A percentile compares a stretch with the other conserved stretches of the same genome.
Evolutionary conservation across 2,888 invertebrate genomes (phyloP).

Genomic region (Acleris literana): DNA sequence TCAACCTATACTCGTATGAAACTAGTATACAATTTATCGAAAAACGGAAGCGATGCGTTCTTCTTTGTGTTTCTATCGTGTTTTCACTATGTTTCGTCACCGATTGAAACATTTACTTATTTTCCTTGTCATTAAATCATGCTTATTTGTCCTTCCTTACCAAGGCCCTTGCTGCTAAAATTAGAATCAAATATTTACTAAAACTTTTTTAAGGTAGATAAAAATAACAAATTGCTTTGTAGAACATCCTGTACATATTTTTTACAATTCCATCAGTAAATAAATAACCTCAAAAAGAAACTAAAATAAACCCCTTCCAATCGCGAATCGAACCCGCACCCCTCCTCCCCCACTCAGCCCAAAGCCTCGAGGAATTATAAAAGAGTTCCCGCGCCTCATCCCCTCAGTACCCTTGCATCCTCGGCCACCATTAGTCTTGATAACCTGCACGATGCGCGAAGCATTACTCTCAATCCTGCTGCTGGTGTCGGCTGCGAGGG

Average conservation of each 20-base stretch:
- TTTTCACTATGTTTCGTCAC: no score
- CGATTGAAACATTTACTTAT: no score
- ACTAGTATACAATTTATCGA: no score
- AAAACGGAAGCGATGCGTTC: no score
- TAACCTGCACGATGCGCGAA: constrained; percentile 65
- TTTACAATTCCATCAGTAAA: neutral
- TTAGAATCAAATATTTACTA: no score
- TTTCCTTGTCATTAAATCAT: no score
- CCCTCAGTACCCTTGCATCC: constrained; percentile 50
- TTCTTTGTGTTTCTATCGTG: no score
- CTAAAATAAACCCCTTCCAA: neutral
- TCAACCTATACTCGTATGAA: no score
- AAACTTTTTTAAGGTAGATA: no score
- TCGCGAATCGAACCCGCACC: constrained; percentile 44
- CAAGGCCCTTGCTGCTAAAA: no score
- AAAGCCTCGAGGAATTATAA: constrained; percentile 57
- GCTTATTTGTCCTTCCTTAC: no score
- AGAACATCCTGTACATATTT: neutral
- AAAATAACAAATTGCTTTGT: no score
- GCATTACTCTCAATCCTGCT: constrained; percentile 67
- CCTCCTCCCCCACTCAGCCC: constrained; percentile 38
- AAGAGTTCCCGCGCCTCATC: constrained; percentile 45
- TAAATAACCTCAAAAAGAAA: neutral
- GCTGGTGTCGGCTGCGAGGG: constrained; percentile 52
- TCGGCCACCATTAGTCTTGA: constrained; percentile 56